These are phyloP conservation scores for Laothoe populi DNA, from an alignment of 2,888 invertebrate species.

Conservation along the genomic window DNA sequence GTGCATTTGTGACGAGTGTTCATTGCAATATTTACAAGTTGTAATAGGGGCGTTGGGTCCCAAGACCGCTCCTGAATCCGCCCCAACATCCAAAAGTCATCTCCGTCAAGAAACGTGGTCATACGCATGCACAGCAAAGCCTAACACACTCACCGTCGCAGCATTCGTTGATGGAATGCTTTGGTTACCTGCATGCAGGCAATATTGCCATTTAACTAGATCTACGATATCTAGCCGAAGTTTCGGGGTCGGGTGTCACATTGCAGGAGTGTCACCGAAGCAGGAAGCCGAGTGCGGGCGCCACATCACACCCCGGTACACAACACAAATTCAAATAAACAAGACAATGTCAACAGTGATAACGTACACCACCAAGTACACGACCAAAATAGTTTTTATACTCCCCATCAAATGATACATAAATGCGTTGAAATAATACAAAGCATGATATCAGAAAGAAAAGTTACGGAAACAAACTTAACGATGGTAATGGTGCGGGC, in stretches of 20 bases:
- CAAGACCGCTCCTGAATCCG: slow-evolving; percentile 14
- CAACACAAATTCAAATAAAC: slow-evolving; percentile 85
- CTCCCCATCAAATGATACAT: slow-evolving; percentile 52
- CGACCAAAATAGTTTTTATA: slow-evolving; percentile 84
- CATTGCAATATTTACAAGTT: not conserved
- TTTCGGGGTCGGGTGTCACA: slow-evolving; percentile 67
- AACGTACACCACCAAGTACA: slow-evolving; percentile 74
- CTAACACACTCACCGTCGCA: slow-evolving; percentile 72
- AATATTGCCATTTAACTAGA: slow-evolving; percentile 71
- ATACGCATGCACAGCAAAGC: slow-evolving; percentile 63
- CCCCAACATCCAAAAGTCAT: slow-evolving; percentile 54
- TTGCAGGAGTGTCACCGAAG: slow-evolving; percentile 72
- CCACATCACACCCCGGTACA: slow-evolving; percentile 74
- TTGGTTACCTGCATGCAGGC: slow-evolving; percentile 76
- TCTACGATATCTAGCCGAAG: slow-evolving; percentile 74
- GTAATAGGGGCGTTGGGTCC: slow-evolving; percentile 26
- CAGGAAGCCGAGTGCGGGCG: slow-evolving; percentile 81
- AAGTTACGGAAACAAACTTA: slow-evolving; percentile 52
- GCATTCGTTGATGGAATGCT: slow-evolving; percentile 82
- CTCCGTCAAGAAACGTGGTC: slow-evolving; percentile 36
- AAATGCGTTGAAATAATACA: slow-evolving; percentile 67
- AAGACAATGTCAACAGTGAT: slow-evolving; percentile 77
- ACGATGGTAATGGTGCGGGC: slow-evolving; percentile 70
- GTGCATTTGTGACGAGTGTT: slow-evolving; percentile 2
- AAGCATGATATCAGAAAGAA: slow-evolving; percentile 70